phyloP scores from a whole-genome alignment of 2,888 invertebrate genomes.

The Dorcus parallelipipedus region DNA sequence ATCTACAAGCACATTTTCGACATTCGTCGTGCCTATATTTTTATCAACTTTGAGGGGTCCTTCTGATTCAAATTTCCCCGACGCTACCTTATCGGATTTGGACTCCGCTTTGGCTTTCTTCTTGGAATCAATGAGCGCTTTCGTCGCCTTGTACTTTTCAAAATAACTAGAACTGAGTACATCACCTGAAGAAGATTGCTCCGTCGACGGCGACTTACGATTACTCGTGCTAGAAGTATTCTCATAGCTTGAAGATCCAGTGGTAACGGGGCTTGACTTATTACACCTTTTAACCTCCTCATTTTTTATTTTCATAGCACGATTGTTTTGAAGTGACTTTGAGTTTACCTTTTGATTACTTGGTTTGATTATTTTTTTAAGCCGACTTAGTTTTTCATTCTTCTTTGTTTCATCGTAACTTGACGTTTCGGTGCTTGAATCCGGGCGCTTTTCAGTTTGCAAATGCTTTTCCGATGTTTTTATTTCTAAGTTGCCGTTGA shows the following conservation, averaged over 20 bases:
- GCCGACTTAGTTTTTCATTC: neutral
- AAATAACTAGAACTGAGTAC: constrained; percentile 8
- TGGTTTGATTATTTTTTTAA: neutral
- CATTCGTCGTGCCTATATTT: neutral
- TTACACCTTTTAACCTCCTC: neutral
- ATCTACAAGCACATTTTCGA: neutral
- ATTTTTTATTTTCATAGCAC: neutral
- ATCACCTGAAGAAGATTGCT: constrained; percentile 4
- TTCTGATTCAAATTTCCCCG: too few species aligned
- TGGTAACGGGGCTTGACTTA: neutral
- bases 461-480: neutral
- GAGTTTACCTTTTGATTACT: neutral
- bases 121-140: constrained; percentile 6
- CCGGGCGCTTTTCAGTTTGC: neutral
- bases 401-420: neutral
- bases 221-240: constrained; percentile 1
- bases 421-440: constrained; percentile 14
- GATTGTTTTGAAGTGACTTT: neutral
- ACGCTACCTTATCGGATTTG: neutral
- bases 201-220: neutral
- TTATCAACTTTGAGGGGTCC: neutral
- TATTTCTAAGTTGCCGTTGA: neutral
- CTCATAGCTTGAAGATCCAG: constrained; percentile 4
- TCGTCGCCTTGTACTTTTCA: constrained; percentile 10
- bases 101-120: neutral